A percentile compares a stretch with the other conserved stretches of the same genome.
Evolutionary conservation across 92 coral and sea anemone species (phyloP).

Genomic region (Umimayanthus chanpuru): DNA sequence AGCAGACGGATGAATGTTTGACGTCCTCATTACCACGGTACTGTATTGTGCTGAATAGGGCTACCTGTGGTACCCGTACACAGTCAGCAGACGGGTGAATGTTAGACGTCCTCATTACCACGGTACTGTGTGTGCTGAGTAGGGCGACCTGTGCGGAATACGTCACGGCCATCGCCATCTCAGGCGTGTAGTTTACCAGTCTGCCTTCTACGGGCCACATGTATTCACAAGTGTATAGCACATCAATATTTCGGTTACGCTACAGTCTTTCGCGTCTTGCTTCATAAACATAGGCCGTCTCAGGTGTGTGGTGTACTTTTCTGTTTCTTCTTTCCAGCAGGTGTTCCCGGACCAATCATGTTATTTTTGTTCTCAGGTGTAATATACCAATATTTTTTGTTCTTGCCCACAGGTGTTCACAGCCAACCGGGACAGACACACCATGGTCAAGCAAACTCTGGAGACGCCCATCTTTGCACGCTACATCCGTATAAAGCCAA

Average conservation of each 20-base stretch:
- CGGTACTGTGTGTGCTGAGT: background rate
- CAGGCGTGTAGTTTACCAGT: background rate
- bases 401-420: constrained; percentile 7
- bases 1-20: too few relatives aligned
- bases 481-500: constrained; percentile 26
- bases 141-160: background rate
- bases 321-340: too few relatives aligned
- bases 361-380: background rate
- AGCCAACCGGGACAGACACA: constrained; percentile 4
- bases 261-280: too few relatives aligned
- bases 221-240: too few relatives aligned
- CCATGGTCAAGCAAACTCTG: background rate
- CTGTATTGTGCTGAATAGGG: constrained; percentile 1
- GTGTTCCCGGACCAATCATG: too few relatives aligned
- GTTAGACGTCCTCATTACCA: too few relatives aligned
- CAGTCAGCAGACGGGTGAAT: too few relatives aligned
- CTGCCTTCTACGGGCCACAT: background rate
- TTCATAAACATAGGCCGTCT: too few relatives aligned
- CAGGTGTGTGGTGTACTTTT: too few relatives aligned
- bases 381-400: background rate
- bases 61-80: constrained; percentile 10
- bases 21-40: background rate
- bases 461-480: constrained; percentile 12
- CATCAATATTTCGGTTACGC: too few relatives aligned
- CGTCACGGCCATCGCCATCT: background rate